Evolutionary conservation across 2,797 vertebrate genomes (phyloP).

Genomic region (Tinamus major): DNA sequence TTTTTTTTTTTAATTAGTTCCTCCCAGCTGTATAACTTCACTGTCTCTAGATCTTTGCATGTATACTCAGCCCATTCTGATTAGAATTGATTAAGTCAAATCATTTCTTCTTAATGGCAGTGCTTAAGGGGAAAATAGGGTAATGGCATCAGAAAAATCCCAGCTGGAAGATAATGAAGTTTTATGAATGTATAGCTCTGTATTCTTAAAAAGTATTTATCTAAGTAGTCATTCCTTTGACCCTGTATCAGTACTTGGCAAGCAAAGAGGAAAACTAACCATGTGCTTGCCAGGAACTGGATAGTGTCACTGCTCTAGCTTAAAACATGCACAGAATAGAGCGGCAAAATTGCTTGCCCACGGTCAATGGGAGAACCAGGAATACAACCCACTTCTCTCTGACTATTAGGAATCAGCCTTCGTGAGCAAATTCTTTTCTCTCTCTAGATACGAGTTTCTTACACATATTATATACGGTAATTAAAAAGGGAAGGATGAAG

Average conservation of each 20-base stretch:
- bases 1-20: neutral
- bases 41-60: neutral
- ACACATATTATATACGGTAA: neutral
- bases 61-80: neutral
- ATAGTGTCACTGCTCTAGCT: neutral
- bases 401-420: neutral
- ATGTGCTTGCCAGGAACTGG: neutral
- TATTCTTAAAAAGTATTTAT: neutral
- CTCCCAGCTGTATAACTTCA: neutral
- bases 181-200: neutral
- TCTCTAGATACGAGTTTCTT: neutral
- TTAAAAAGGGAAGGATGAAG: neutral
- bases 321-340: neutral
- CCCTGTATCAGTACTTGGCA: neutral
- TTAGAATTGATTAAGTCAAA: neutral
- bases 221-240: neutral
- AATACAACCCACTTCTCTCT: neutral
- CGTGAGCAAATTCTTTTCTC: neutral
- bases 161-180: neutral
- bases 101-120: neutral
- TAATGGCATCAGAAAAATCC: neutral
- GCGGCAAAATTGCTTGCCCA: neutral
- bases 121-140: neutral
- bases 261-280: neutral
- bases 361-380: neutral